Conservation (phyloP, 2,113 vertebrate species). For the Neopipo cinnamomea region DNA sequence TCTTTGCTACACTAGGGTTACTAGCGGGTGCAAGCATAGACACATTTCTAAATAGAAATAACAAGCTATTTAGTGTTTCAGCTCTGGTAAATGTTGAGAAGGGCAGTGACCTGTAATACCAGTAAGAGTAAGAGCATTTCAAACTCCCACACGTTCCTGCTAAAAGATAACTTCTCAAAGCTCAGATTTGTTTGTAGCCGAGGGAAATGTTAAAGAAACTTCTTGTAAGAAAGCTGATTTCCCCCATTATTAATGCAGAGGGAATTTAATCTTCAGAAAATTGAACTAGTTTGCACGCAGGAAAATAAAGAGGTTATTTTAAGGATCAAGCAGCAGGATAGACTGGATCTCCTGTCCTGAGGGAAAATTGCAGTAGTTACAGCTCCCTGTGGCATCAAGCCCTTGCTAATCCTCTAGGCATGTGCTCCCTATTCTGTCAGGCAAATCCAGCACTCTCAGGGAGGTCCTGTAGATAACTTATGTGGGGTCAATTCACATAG, state of each 20-base stretch:
- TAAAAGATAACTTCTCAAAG: neutral
- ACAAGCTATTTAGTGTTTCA: conserved; percentile 49
- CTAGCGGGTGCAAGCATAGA: conserved; percentile 19
- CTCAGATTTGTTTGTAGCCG: neutral
- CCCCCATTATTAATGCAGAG: neutral
- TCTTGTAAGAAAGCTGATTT: neutral
- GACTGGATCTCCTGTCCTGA: neutral
- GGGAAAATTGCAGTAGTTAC: neutral
- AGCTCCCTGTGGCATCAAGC: neutral
- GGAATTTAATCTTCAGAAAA: conserved; percentile 32
- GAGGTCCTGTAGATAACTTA: neutral
- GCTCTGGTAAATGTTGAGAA: conserved; percentile 35
- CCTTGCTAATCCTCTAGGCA: neutral
- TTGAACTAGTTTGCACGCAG: neutral
- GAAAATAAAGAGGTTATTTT: neutral
- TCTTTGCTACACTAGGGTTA: conserved; percentile 57
- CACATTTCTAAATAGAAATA: conserved; percentile 54
- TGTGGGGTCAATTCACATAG: neutral
- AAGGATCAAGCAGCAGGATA: conserved; percentile 30
- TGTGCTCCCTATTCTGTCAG: neutral
- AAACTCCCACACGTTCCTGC: neutral
- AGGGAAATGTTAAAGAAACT: neutral
- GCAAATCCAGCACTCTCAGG: neutral
- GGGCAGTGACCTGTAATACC: conserved; percentile 34
- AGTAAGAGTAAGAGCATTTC: neutral